Conservation (phyloP, 2,888 invertebrate genomes). For the Hyposoter didymator region DNA sequence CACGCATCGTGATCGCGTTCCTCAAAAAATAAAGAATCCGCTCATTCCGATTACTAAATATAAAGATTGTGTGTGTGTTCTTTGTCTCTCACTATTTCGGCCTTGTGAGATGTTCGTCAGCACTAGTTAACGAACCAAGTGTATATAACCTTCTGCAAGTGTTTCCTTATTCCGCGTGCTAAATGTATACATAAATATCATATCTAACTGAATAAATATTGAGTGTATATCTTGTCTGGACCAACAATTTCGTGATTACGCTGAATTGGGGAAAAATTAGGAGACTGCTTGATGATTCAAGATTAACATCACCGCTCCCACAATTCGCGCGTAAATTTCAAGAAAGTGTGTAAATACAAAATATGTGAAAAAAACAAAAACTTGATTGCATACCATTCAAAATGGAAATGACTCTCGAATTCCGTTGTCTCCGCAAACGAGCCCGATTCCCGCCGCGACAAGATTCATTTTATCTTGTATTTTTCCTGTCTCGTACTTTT, state of each 20-base stretch:
- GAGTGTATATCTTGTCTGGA: conserved; percentile 29
- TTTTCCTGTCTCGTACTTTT: neutral
- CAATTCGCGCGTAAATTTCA: neutral
- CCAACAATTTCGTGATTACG: neutral
- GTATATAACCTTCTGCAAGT: conserved; percentile 26
- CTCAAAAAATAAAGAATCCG: conserved; percentile 9
- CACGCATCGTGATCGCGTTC: neutral
- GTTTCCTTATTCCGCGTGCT: conserved; percentile 78
- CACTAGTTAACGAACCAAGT: conserved; percentile 21
- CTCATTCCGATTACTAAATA: neutral
- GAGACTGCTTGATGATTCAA: conserved; percentile 1
- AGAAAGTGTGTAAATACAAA: neutral
- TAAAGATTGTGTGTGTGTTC: conserved; percentile 18
- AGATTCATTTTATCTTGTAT: conserved; percentile 40
- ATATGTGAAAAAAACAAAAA: neutral
- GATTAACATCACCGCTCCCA: neutral
- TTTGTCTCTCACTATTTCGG: conserved; percentile 9
- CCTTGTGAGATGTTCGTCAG: conserved; percentile 28
- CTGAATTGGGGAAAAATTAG: neutral
- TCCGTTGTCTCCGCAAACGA: neutral
- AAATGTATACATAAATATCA: conserved; percentile 72
- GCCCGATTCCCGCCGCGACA: neutral
- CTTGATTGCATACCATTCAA: neutral
- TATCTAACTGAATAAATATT: conserved; percentile 44
- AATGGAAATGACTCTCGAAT: neutral